These are phyloP conservation scores for Rhadina sibilatrix DNA, from an alignment of 2,113 vertebrate species.

Conservation along the genomic window DNA sequence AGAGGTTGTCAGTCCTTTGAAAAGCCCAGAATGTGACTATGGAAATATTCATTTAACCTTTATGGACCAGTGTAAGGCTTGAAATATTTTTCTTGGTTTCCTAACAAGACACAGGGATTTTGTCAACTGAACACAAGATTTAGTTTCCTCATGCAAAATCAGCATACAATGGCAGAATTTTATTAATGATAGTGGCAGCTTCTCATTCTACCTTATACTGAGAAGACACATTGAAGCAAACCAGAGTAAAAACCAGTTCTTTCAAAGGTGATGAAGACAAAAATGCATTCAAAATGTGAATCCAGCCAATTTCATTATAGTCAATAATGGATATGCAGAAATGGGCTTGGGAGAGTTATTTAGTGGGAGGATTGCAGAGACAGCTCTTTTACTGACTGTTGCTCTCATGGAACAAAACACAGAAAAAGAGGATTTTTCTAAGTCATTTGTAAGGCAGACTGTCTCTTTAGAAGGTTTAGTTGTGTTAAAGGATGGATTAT, in stretches of 20 bases:
- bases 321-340: not conserved
- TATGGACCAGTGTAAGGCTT: not conserved
- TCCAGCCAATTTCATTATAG: not conserved
- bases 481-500: conserved; percentile 28
- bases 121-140: not conserved
- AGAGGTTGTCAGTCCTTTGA: not conserved
- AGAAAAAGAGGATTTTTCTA: conserved; percentile 2
- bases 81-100: not conserved
- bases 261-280: not conserved
- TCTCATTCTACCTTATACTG: not conserved
- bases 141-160: not conserved
- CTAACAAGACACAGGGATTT: not conserved
- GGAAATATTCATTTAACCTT: not conserved
- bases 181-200: not conserved
- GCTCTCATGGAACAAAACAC: not conserved
- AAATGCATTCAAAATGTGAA: not conserved
- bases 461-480: not conserved
- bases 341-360: not conserved
- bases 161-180: accelerated
- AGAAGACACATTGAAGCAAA: not conserved
- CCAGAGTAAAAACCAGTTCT: not conserved
- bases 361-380: not conserved
- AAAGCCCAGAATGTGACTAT: not conserved
- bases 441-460: not conserved
- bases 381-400: conserved; percentile 6